Percentiles rank a stretch among this genome's conserved stretches.
These are phyloP conservation scores for Poicephalus gulielmi DNA, from an alignment of 2,113 vertebrate genomes.

Conservation along the genomic window DNA sequence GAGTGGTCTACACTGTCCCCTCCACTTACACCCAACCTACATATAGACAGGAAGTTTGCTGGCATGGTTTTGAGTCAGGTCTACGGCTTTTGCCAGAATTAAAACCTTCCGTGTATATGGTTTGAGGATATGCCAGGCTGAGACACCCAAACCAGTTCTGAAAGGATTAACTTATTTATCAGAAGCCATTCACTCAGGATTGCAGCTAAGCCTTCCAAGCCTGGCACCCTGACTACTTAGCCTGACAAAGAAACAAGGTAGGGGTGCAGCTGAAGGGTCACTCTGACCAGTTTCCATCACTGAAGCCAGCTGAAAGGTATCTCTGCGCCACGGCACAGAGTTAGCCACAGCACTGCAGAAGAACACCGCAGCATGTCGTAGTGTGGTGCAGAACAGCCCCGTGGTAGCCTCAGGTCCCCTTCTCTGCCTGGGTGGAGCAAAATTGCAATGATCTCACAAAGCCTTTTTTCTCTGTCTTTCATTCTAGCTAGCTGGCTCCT, in stretches of 20 bases:
- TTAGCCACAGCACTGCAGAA: background rate
- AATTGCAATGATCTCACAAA: background rate
- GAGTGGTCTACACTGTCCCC: background rate
- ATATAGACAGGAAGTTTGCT: background rate
- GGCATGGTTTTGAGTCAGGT: background rate
- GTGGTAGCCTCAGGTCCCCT: background rate
- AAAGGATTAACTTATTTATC: background rate
- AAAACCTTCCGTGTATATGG: fast-evolving
- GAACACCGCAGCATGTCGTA: fast-evolving
- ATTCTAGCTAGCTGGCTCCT: background rate
- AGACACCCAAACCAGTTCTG: background rate
- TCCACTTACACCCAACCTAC: background rate
- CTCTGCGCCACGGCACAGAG: background rate
- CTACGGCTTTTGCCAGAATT: background rate
- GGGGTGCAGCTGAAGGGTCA: background rate
- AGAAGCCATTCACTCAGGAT: background rate
- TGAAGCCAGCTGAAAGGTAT: background rate
- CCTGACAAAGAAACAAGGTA: background rate
- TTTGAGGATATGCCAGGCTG: background rate
- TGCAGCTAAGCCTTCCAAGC: background rate
- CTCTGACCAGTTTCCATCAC: background rate
- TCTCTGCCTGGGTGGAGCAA: background rate
- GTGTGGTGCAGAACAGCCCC: background rate
- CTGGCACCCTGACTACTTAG: background rate
- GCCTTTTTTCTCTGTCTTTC: background rate